phyloP scores from a whole-genome alignment of 2,888 invertebrate genomes.

The Tetrapedia diversipes region DNA sequence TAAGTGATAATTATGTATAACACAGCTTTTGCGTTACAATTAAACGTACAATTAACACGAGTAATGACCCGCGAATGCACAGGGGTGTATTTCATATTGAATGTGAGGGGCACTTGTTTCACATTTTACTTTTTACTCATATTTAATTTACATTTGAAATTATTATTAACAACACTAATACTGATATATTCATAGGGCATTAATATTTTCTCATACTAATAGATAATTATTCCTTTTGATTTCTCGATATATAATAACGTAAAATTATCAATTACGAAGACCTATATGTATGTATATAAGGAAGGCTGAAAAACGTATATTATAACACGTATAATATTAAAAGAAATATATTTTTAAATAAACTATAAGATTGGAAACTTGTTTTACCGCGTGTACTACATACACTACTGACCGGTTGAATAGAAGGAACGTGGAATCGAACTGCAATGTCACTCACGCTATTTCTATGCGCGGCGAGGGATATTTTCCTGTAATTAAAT shows the following conservation, averaged over 20 bases:
- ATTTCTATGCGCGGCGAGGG: constrained; percentile 35
- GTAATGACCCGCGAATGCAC: constrained; percentile 52
- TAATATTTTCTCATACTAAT: background rate
- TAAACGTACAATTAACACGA: constrained; percentile 43
- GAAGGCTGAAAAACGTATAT: background rate
- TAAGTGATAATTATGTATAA: background rate
- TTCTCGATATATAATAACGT: background rate
- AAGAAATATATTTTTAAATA: background rate
- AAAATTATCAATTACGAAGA: background rate
- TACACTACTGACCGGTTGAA: constrained; percentile 45
- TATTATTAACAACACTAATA: background rate
- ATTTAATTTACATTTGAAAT: background rate
- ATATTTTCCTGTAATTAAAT: constrained; percentile 32
- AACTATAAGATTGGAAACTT: background rate
- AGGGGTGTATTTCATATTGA: constrained; percentile 40
- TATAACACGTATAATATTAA: background rate
- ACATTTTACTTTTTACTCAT: background rate
- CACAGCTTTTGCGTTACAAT: constrained; percentile 10
- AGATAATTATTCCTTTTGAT: background rate
- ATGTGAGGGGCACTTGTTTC: constrained; percentile 5
- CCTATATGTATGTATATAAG: background rate
- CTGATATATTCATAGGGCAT: background rate
- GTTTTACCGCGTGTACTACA: constrained; percentile 2
- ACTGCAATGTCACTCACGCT: constrained; percentile 35
- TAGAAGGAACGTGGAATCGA: constrained; percentile 52